Evolutionary conservation across 2,113 vertebrate genomes (phyloP).

Genomic region (Nothobranchius furzeri): DNA sequence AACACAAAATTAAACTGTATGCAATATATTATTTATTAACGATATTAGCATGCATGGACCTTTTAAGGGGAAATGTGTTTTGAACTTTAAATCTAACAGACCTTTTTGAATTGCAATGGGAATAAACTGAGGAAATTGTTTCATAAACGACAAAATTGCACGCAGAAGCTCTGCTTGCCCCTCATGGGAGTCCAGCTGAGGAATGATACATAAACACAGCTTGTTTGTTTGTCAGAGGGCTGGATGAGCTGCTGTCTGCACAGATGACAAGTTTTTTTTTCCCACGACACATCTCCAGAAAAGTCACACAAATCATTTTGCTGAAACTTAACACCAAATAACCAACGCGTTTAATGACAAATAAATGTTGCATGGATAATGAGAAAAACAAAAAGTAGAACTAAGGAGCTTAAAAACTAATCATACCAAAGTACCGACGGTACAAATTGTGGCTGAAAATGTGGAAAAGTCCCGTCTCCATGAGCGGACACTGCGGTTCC

Average conservation of each 20-base stretch:
- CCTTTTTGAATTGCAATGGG: background rate
- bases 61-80: no score
- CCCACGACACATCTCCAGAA: background rate
- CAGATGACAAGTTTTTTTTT: slow-evolving; percentile 27
- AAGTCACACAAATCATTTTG: accelerated
- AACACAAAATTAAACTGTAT: no score
- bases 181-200: slow-evolving; percentile 1
- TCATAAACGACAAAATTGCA: slow-evolving; percentile 16
- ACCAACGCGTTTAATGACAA: background rate
- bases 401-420: background rate
- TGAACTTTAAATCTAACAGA: background rate
- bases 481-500: slow-evolving; percentile 28
- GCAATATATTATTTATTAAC: no score
- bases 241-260: background rate
- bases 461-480: slow-evolving; percentile 34
- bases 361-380: background rate
- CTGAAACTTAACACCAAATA: background rate
- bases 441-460: slow-evolving; percentile 14
- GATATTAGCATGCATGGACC: no score
- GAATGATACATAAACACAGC: slow-evolving; percentile 33
- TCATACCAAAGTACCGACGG: slow-evolving; percentile 25
- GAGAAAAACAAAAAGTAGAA: background rate
- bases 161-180: background rate
- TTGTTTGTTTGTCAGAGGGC: slow-evolving; percentile 30
- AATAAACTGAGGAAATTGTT: slow-evolving; percentile 22